Base-by-base conservation (phyloP, 2,113 vertebrate species). In the Esox niger region DNA sequence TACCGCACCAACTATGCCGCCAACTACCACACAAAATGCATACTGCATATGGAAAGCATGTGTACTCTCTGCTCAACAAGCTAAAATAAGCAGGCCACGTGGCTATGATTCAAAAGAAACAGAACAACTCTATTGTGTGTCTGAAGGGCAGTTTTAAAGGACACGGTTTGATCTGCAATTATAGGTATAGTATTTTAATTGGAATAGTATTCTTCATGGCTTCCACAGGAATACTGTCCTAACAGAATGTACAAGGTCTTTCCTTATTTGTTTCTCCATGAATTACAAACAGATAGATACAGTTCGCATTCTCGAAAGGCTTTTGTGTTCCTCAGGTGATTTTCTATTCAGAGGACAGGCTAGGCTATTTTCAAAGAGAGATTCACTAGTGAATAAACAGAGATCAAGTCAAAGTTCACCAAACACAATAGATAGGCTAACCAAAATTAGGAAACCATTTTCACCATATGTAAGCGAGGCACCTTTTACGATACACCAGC, bases 11-110 rank as follows among this genome's bases (percentile, higher is more conserved):
- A 73, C 79, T 33, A 75, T 68, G 67, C 38, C 80, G 85, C 90
- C 88, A 91, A 62, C 68, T 43, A 75, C 87, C 85, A 78, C 85
- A 91, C 79, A 77, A 76, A 89, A 49, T 73, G 73, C 86, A 91
- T 87, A 90, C 88, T 77, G 83, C 88, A 89, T 88, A 82, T 87
- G 90, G 90, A 92, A 91, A 85, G 83, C 88, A 91, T 92, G 87
- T 74, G 57, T 47, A 49, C 84, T 77, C 81, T 64, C 71, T 47
- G 46, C 85, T 77, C 81, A 68, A 70, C 46, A 54, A 61, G 63
- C 74, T 74, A 68, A 73, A 84, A 86, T 75, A 69, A 80, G 73
- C 70, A n/a, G 78, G 73, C 80, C 76, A 47, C 73, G 58, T 84
- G 76, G 85, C 82, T 56, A 61, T 7, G 68, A 57, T 68, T 80